phyloP scores from a whole-genome alignment of 2,888 invertebrate genomes.

The Myopa tessellatipennis region DNA sequence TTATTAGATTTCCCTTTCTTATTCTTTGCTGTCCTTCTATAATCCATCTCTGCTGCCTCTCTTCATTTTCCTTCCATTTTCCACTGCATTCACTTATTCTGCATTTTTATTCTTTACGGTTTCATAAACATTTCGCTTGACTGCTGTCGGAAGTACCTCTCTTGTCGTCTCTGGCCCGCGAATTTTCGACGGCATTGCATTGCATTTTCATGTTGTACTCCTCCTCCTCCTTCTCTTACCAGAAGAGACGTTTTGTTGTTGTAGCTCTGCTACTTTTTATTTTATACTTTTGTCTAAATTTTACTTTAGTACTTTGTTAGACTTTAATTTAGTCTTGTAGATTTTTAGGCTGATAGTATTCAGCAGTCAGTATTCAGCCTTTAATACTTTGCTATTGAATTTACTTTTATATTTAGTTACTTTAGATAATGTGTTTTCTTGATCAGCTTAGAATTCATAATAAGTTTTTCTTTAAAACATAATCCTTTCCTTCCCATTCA shows the following conservation, averaged over 20 bases:
- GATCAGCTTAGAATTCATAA: not conserved
- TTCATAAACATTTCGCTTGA: conserved; percentile 36
- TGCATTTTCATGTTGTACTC: too few species aligned
- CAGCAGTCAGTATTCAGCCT: too few species aligned
- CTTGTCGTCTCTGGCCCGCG: conserved; percentile 6
- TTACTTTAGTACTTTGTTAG: not conserved
- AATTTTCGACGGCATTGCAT: not conserved
- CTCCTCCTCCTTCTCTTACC: too few species aligned
- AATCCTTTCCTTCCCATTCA: too few species aligned
- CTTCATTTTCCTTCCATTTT: not conserved
- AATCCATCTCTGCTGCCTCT: not conserved
- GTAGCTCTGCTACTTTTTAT: too few species aligned
- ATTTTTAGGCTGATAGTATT: too few species aligned
- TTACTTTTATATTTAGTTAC: too few species aligned
- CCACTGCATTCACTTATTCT: conserved; percentile 1
- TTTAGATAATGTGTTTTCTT: not conserved
- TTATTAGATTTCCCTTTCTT: not conserved
- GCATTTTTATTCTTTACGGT: conserved; percentile 26
- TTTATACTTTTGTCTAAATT: not conserved
- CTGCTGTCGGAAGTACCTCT: conserved; percentile 34
- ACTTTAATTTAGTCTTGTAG: too few species aligned
- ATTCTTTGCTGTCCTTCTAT: not conserved
- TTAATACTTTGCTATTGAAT: too few species aligned
- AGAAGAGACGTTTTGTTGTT: too few species aligned
- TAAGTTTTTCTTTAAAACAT: too few species aligned